phyloP scores from a whole-genome alignment of 2,113 vertebrate species.

The Gymnorhina tibicen region DNA sequence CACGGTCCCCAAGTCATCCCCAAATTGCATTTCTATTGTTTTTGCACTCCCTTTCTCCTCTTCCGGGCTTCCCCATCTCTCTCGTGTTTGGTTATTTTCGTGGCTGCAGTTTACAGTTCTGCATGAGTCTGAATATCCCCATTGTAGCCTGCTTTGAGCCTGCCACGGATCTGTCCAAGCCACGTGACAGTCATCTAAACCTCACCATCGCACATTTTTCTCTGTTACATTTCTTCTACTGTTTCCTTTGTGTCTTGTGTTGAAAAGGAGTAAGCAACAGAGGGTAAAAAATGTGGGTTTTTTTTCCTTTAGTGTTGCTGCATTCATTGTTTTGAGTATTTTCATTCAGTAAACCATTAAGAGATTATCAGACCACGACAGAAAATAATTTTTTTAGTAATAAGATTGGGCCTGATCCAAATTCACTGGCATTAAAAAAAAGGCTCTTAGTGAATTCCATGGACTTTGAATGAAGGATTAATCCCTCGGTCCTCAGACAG shows the following conservation, averaged over 20 bases:
- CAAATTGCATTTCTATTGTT: neutral
- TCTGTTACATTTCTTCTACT: neutral
- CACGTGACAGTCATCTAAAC: neutral
- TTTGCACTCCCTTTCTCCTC: neutral
- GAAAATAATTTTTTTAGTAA: conserved; percentile 5
- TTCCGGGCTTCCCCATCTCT: neutral
- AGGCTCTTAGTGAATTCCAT: conserved; percentile 4
- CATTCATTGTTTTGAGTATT: neutral
- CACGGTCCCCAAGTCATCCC: neutral
- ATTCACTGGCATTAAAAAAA: neutral
- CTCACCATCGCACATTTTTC: neutral
- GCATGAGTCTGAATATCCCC: neutral
- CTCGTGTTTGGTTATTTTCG: neutral
- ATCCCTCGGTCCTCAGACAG: neutral
- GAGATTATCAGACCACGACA: neutral
- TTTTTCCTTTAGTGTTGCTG: neutral
- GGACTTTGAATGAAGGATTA: conserved; percentile 18
- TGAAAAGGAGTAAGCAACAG: neutral
- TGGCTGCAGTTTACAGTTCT: neutral
- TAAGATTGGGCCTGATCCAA: conserved; percentile 10
- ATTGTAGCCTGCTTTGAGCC: neutral
- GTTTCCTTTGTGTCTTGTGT: neutral
- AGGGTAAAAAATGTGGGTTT: neutral
- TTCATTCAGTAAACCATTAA: neutral
- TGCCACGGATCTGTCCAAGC: neutral